phyloP scores from a whole-genome alignment of 1,140 invertebrate genomes.

The Bicyclus anynana region DNA sequence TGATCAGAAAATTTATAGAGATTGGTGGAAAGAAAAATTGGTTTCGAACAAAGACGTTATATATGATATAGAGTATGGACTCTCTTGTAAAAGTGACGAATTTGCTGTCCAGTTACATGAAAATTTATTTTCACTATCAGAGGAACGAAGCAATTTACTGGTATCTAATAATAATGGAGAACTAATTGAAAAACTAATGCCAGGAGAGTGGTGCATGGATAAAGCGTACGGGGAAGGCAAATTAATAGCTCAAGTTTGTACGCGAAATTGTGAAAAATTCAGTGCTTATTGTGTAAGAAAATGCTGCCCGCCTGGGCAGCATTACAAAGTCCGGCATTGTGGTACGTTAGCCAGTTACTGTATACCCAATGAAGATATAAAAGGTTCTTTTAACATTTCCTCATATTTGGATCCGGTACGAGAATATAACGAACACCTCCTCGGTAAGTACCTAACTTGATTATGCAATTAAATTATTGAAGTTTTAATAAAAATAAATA shows the following conservation, averaged over 20 bases:
- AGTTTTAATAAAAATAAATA: too few relatives aligned
- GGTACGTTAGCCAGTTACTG: constrained; percentile 42
- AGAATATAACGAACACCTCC: constrained; percentile 29
- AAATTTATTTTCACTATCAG: constrained; percentile 31
- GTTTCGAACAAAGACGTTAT: constrained; percentile 33
- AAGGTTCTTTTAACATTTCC: constrained; percentile 42
- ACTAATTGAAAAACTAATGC: constrained; percentile 16
- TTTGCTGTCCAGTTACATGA: constrained; percentile 49
- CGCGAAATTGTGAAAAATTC: constrained; percentile 42
- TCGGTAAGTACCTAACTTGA: constrained; percentile 40
- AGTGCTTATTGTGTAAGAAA: constrained; percentile 62
- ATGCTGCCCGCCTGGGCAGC: constrained; percentile 68
- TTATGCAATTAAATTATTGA: too few relatives aligned
- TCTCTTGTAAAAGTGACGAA: constrained; percentile 53
- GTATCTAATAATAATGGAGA: constrained; percentile 28
- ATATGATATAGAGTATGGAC: constrained; percentile 47
- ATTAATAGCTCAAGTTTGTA: constrained; percentile 57
- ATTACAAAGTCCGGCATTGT: constrained; percentile 42
- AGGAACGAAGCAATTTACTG: constrained; percentile 41
- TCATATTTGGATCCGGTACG: constrained; percentile 45
- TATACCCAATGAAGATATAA: constrained; percentile 40
- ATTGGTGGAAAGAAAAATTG: constrained; percentile 33
- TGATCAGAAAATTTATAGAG: constrained; percentile 21
- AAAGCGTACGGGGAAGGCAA: constrained; percentile 27
- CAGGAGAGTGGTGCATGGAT: constrained; percentile 68